Evolutionary conservation across 2,888 invertebrate genomes (phyloP), one percentile per base, ranked within the genome.

Genomic region (Amphipyra tragopoginis): DNA sequence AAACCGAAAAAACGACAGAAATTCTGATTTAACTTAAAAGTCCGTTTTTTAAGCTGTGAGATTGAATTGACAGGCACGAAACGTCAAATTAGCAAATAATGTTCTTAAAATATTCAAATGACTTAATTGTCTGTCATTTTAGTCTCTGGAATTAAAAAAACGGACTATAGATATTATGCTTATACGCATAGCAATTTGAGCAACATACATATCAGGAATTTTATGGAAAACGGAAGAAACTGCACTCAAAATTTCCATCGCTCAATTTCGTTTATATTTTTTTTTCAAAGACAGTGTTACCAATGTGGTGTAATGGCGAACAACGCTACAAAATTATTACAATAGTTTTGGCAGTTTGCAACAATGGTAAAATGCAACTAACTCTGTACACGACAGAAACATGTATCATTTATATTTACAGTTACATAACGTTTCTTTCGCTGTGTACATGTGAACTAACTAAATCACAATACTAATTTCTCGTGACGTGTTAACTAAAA

Each of bases 331-430:
- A 90, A 90, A 89, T 89, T 85, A 91, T 90, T 90, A 92, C 87
- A 93, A 90, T 92, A 91, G 86, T 92, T 94, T 94, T 94, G 94
- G 94, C 94, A 93, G 93, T 92, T 91, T 88, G 93, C 93, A 92
- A 92, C 88, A 91, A 92, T 92, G 92, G 93, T 93, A 93, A 93
- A 93, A 93, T 93, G 93, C 93, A 92, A 90, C 91, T 91, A 91
- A 89, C 86, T 88, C 83, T 63, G 73, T 77, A 85, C 85, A 87
- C 83, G 87, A 90, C 89, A 90, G 90, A 89, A 88, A 90, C 87
- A 88, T 85, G 82, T 88, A 87, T 84, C 79, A 82, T 79, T 84
- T 89, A 91, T 93, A 93, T 93, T 91, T 93, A 93, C 92, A 93
- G 74, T 84, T 76, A 81, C 71, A 80, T 80, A 70, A 78, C 69